Conservation (phyloP, 2,888 invertebrate genomes). For the Cataglyphis altisquamis region DNA sequence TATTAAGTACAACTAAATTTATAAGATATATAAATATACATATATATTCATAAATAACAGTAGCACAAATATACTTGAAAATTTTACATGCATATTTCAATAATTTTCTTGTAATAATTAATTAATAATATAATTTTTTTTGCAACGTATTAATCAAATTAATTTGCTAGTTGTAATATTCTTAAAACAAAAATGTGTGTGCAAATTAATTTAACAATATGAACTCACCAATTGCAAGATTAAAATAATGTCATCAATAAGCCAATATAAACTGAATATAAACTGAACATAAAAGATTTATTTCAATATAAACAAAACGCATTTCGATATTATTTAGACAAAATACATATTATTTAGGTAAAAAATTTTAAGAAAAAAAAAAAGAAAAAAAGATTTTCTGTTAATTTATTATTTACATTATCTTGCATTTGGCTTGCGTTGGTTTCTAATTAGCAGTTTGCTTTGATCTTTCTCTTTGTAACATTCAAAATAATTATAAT, state of each 20-base stretch:
- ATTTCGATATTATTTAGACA: not conserved
- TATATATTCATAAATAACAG: constrained; percentile 4
- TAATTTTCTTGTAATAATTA: not conserved
- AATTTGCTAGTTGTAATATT: not conserved
- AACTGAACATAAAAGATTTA: not conserved
- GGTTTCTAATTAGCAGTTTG: not conserved
- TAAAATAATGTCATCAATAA: not conserved
- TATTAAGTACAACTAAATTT: constrained; percentile 20
- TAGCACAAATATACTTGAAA: not conserved
- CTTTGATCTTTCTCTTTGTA: not conserved
- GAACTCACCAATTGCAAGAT: not conserved
- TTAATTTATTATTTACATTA: not conserved
- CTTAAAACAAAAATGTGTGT: not conserved
- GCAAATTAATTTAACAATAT: not conserved
- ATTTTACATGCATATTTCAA: not conserved
- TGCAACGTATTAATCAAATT: not conserved
- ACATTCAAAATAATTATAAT: not conserved
- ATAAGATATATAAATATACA: not conserved
- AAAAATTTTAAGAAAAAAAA: not conserved
- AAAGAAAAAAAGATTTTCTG: not conserved
- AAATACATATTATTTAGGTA: not conserved
- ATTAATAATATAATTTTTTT: constrained; percentile 1
- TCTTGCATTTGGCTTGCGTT: not conserved
- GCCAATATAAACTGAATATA: not conserved
- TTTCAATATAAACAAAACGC: not conserved